These are phyloP conservation scores for Dysidea cf. avara DNA, from an alignment of 37 sponge, comb jelly and placozoan species.

Conservation along the genomic window DNA sequence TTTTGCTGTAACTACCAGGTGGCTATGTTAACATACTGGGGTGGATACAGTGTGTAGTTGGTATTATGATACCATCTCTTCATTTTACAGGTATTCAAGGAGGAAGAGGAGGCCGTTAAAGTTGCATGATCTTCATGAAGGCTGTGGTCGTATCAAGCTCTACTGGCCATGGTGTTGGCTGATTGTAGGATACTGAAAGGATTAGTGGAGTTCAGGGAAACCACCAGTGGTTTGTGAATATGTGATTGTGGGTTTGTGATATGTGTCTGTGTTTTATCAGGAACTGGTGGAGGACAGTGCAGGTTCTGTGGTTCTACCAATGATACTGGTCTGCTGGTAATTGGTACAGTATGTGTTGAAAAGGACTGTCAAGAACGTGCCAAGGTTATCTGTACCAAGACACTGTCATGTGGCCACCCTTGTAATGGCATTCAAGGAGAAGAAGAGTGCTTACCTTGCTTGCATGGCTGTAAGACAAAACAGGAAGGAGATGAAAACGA, in stretches of 20 bases:
- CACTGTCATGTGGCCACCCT: slow-evolving; percentile 87
- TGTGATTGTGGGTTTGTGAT: neutral
- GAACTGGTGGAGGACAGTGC: slow-evolving; percentile 77
- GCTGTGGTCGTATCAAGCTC: slow-evolving; percentile 95
- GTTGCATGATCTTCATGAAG: slow-evolving; percentile 93
- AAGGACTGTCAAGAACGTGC: slow-evolving; percentile 86
- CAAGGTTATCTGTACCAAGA: slow-evolving; percentile 70
- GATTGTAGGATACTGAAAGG: slow-evolving; percentile 91
- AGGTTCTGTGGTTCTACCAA: slow-evolving; percentile 88
- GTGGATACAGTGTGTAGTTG: neutral
- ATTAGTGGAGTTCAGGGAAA: slow-evolving; percentile 94
- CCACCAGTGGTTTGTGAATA: slow-evolving; percentile 56
- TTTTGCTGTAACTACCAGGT: too few relatives aligned
- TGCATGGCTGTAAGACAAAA: slow-evolving; percentile 73
- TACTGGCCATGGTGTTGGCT: slow-evolving; percentile 95
- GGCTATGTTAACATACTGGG: neutral
- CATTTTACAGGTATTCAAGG: slow-evolving; percentile 86
- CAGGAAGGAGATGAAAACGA: slow-evolving; percentile 24
- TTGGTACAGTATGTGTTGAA: slow-evolving; percentile 84
- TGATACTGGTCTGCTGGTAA: slow-evolving; percentile 70
- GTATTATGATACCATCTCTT: neutral
- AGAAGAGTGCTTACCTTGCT: slow-evolving; percentile 84
- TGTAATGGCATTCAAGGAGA: too few relatives aligned
- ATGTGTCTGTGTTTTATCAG: slow-evolving; percentile 21
- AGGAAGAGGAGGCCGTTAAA: slow-evolving; percentile 95